Evolutionary conservation across 1,140 invertebrate species (phyloP), one percentile per base, ranked within the genome.

Genomic region (Zaprionus ornatus): DNA sequence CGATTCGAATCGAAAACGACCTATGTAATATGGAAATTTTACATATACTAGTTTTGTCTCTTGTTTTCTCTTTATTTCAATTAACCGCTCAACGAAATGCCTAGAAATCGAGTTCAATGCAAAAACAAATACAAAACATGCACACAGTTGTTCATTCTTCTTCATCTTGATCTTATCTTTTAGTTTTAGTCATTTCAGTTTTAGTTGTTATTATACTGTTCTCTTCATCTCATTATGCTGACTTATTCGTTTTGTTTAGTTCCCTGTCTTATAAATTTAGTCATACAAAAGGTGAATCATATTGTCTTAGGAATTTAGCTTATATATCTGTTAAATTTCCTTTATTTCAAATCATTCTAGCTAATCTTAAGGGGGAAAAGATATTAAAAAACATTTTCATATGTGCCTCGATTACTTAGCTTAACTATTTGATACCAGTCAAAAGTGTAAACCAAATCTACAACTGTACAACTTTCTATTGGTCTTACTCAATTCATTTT

Each of bases 301-400:
- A 90, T 90, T 88, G 85, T 88, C 85, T 88, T 88, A 88, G 85
- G 85, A 88, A 85, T 88, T 88, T 88, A 88, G 85, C 85, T 88
- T 88, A 88, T 85, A 90, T 88, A 90, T 81, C 81, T 84, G 74
- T 78, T 80, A 82, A 79, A 67, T 72, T 72, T 88, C 66, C 82
- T 85, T 88, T 88, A 88, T 88, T 88, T 88, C 85, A 88, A 88
- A 88, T 88, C 85, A 88, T 90, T 90, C 62, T 74, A 77, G 45
- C 82, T 90, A 88, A 85, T 88, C 83, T 79, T 88, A 80, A 87
- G 40, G 64, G 69, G 19, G 37, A 59, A 71, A 75, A 65, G 17
- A 69, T 55, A 71, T 72, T 40, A 62, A 77, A 78, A 75, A 50
- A 63, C 60, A 77, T 70, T 73, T 63, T 35, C 59, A 50, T 35